Evolutionary conservation across 2,888 invertebrate genomes (phyloP).

Genomic region (Leistus spinibarbis): DNA sequence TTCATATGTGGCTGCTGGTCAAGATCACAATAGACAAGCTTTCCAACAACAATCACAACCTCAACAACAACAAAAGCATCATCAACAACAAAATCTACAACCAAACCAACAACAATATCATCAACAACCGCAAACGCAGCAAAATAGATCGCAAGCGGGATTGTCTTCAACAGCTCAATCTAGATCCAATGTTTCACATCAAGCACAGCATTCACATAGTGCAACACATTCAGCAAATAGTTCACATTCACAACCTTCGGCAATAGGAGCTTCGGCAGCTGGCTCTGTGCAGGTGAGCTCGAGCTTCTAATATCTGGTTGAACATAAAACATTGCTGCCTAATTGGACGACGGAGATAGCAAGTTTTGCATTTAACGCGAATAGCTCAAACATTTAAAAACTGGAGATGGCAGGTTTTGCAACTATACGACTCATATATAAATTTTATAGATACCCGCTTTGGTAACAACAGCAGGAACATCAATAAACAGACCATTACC

Average conservation of each 20-base stretch:
- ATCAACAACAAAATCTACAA: slow-evolving; percentile 42
- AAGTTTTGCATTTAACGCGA: too few relatives aligned
- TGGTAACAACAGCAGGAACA: slow-evolving; percentile 45
- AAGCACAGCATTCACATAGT: slow-evolving; percentile 47
- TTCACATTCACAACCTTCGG: slow-evolving; percentile 43
- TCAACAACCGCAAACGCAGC: slow-evolving; percentile 53
- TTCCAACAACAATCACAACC: slow-evolving; percentile 52
- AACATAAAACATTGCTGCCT: too few relatives aligned
- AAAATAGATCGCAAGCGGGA: too few relatives aligned
- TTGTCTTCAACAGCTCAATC: too few relatives aligned
- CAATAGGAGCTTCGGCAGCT: neutral
- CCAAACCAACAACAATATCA: slow-evolving; percentile 54
- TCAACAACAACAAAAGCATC: slow-evolving; percentile 38
- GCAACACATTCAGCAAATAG: slow-evolving; percentile 55
- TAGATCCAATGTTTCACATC: slow-evolving; percentile 22
- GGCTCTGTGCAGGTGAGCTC: slow-evolving; percentile 40
- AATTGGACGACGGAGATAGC: too few relatives aligned
- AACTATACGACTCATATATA: neutral
- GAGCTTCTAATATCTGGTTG: too few relatives aligned
- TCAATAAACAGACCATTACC: slow-evolving; percentile 52
- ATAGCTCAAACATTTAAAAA: too few relatives aligned
- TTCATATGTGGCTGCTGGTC: slow-evolving; percentile 96
- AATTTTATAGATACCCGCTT: slow-evolving; percentile 42
- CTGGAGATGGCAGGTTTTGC: neutral
- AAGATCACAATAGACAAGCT: slow-evolving; percentile 67